Evolutionary conservation across 1,140 invertebrate genomes (phyloP), one percentile per base, ranked within the genome.

Genomic region (Brachionus asplanchnoidis): DNA sequence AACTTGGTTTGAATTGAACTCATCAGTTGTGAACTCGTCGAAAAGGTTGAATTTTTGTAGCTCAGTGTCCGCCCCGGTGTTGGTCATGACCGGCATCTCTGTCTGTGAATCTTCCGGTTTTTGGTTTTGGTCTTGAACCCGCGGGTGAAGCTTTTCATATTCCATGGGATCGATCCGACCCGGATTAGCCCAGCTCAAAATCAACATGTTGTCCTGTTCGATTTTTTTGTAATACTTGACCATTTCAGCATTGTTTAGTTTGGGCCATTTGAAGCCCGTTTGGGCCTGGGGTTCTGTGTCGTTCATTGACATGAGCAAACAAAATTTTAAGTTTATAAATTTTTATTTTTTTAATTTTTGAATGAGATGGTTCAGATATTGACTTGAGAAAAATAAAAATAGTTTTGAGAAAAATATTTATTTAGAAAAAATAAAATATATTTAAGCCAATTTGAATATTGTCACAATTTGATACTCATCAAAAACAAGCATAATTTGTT

Each of bases 231-330:
- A 77, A 23, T 32, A 77, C 12, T 77, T 46, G 20, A 50, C 9
- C 6, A 77, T 46, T 23, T 77, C 73, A 12, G 36, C 40, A 50
- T 46, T 50, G 44, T 7, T 77, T 46, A 77, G 26, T 50, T 77
- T 26, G 17, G 73, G 73, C 73, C 73, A 77, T 77, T 77, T 77
- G 20, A 77, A 77, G 44, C 73, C 26, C 26, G 12, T 46, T 14
- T 44, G 14, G 4, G 23, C 8, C 14, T 68, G 9, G 12, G 8
- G 4, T 68, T 68, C 65, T 11, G 20, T 68, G 0, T 14, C 12
- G 23, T 36, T 68, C 32, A 26, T 68, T 68, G 32, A 6, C 32
- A 36, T 36, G 7, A 7, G 32, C 6, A 36, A 32, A 8, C 6
- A 68, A 44, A 14, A 11, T 66, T 66, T 68, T 68, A 36, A 46